Evolutionary conservation across 2,113 vertebrate species (phyloP), one percentile per base, ranked within the genome.

Genomic region (Rhinoderma darwinii): DNA sequence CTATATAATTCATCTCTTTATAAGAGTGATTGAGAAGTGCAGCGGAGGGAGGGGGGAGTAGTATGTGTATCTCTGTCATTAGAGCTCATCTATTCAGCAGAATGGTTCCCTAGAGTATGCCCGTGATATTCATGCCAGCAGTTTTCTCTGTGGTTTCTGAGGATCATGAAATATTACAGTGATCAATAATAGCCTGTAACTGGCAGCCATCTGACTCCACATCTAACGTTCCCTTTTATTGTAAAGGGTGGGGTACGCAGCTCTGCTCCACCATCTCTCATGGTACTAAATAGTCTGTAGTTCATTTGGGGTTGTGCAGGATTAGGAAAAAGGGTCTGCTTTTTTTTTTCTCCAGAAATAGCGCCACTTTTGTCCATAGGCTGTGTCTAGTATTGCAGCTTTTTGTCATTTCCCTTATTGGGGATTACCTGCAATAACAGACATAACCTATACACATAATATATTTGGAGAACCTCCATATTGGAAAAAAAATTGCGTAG

Each of bases 111-210:
- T 7, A 54, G 72, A 74, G 63, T 0, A 0, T 3, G 18, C 11
- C 77, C 15, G 74, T 43, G 63, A 68, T 74, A 32, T 20, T 43
- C 43, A 44, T 70, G 83, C 54, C 78, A 77, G 20, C 51, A 25
- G 56, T 39, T 66, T 81, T 83, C 74, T 51, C 0, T 0, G 74
- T 39, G 68, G 78, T 44, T 82, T 76, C 54, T 43, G 18, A 27
- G 4, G 32, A 75, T 77, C 30, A n/a, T 51, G 66, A 83, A 86
- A 72, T 0, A 0, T 63, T 86, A 8, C n/a, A 15, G 66, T 76
- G 54, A 76, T 84, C 83, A 84, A 84, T 84, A 84, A 41, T 32
- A 63, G 72, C 51, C 72, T 84, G 72, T 77, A 76, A 61, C 72
- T 84, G 54, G 83, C 72, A 84, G 72, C 72, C 72, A 44, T 61